These are phyloP conservation scores for Arenaria interpres DNA, from an alignment of 2,113 vertebrate species.

Conservation along the genomic window DNA sequence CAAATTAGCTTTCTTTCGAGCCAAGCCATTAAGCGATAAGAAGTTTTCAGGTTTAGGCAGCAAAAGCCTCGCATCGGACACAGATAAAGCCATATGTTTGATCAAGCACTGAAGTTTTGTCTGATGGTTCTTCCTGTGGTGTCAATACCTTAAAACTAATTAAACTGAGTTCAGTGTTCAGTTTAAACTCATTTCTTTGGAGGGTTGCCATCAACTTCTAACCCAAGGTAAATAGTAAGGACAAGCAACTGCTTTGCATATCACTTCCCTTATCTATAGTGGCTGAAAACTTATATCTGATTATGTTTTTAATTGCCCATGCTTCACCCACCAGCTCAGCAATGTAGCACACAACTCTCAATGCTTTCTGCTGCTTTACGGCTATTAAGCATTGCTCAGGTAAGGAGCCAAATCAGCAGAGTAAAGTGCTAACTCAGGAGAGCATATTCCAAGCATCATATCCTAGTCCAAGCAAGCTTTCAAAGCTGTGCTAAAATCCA, in stretches of 20 bases:
- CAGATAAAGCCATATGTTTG: constrained; percentile 31
- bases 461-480: neutral
- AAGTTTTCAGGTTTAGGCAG: constrained; percentile 56
- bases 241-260: constrained; percentile 29
- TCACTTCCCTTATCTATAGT: neutral
- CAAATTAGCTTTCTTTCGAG: constrained; percentile 46
- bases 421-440: neutral
- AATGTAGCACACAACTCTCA: neutral
- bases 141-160: constrained; percentile 60
- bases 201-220: neutral
- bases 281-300: neutral
- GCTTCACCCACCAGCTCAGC: neutral
- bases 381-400: neutral
- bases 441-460: neutral
- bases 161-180: constrained; percentile 30
- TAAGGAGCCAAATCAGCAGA: neutral
- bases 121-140: constrained; percentile 22
- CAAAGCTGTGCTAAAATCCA: neutral
- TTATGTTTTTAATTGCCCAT: neutral
- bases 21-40: constrained; percentile 60
- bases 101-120: constrained; percentile 40
- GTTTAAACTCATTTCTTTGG: constrained; percentile 50
- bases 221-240: constrained; percentile 23
- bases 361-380: neutral
- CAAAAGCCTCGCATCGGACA: neutral